Base-by-base conservation (phyloP, 1,140 invertebrate species). In the Pseudomyrmex concolor region DNA sequence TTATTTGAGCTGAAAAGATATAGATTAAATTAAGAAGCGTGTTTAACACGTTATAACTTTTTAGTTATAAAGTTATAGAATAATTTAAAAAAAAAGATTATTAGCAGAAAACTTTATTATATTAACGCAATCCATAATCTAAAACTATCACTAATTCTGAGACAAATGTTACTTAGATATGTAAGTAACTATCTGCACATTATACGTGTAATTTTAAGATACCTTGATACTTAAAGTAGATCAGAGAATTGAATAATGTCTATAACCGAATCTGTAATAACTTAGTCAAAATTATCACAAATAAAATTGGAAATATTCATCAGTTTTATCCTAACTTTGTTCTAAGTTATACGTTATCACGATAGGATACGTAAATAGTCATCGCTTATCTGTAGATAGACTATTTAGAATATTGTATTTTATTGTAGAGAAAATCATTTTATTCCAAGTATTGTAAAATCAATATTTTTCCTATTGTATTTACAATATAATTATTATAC, bases 251-350 rank as follows among this genome's bases (percentile, higher is more conserved):
- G 64, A 59, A 70, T 70, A 78, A 57, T 70, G 17, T 12, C 13
- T 66, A 62, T 66, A 76, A 66, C 60, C n/a, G 4, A 76, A 15
- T 54, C 43, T 50, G 72, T 25, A n/a, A 66, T 34, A 22, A 76
- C 48, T 66, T 64, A 0, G 10, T 22, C 45, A 5, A 76, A 66
- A 76, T 76, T 76, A 76, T 34, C 62, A 45, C 45, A 34, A 66
- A 54, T 25, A 17, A 51, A 76, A 76, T 76, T 74, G 63, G 72
- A 50, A 74, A 50, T 50, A 5, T 64, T 76, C 73, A 76, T 76
- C n/a, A 76, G 54, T 76, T 76, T 9, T 51, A 17, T 5, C 48
- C 60, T 9, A 8, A 12, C 19, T 7, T 62, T 45, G 45, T 48
- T 74, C 59, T 22, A n/a, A 54, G 45, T 25, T 50, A 2, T 13